Percentiles rank a stretch among this genome's conserved stretches.
These are phyloP conservation scores for Astreopora myriophthalma DNA, from an alignment of 64 coral and sea anemone genomes.

Conservation along the genomic window DNA sequence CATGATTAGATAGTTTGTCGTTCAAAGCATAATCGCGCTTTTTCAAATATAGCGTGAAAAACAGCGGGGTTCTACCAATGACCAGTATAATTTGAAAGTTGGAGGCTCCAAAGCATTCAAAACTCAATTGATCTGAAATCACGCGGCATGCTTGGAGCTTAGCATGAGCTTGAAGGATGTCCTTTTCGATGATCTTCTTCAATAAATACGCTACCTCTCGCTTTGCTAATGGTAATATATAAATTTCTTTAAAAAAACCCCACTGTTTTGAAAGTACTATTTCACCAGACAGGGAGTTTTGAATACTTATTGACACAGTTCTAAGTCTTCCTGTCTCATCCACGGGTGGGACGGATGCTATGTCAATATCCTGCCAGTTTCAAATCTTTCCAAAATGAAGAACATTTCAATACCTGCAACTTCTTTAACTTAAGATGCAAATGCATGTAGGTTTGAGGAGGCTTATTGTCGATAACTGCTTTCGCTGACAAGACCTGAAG, in stretches of 20 bases:
- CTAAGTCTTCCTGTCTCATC: not conserved
- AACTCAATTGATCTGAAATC: not conserved
- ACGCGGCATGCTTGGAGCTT: no score
- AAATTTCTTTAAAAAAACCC: not conserved
- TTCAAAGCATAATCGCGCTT: no score
- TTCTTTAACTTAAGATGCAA: constrained; percentile 97
- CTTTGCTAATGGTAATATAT: not conserved
- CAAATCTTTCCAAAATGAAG: not conserved
- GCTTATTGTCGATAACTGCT: constrained; percentile 97
- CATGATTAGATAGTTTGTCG: no score
- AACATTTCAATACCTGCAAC: constrained; percentile 77
- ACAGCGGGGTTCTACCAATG: no score
- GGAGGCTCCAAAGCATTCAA: not conserved
- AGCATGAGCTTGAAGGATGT: no score
- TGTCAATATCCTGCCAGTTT: not conserved
- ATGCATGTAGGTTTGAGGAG: constrained; percentile 97
- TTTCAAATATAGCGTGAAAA: not conserved
- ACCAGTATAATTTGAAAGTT: not conserved
- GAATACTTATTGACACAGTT: not conserved
- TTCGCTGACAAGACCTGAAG: constrained; percentile 82
- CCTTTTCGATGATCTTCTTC: no score
- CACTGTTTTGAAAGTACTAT: not conserved
- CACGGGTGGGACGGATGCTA: not conserved
- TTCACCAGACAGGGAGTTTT: not conserved
- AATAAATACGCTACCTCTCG: no score